Evolutionary conservation across 1,140 invertebrate genomes (phyloP).

Genomic region (Sitobion miscanthi): DNA sequence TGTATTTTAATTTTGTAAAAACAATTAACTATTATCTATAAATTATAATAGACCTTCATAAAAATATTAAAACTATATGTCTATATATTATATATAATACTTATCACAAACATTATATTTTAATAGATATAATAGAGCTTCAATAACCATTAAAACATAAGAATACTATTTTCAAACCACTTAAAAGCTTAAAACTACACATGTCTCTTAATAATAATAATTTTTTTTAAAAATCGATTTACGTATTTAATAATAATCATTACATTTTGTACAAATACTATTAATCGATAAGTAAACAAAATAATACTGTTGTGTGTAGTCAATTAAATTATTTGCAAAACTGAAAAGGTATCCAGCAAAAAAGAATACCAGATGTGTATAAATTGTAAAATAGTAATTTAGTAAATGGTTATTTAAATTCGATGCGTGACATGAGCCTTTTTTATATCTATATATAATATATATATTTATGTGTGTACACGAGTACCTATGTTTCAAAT

Average conservation of each 20-base stretch:
- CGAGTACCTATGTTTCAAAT: background rate
- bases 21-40: background rate
- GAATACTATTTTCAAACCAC: no score
- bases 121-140: background rate
- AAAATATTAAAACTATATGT: background rate
- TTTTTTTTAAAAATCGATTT: no score
- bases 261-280: no score
- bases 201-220: no score
- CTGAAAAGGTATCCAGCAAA: background rate
- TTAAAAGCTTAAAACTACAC: no score
- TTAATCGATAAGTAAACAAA: no score
- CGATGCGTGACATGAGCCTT: background rate
- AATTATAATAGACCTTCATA: background rate
- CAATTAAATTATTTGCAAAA: background rate
- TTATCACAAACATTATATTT: background rate
- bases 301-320: background rate
- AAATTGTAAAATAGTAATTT: background rate
- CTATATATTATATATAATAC: background rate
- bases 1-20: background rate
- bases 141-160: background rate
- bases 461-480: no score
- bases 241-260: no score
- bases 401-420: background rate
- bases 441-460: no score
- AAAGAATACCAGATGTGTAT: background rate